A percentile compares a stretch with the other conserved stretches of the same genome.
Conservation (phyloP, 2,113 vertebrate species). For the Cardinalis cardinalis region DNA sequence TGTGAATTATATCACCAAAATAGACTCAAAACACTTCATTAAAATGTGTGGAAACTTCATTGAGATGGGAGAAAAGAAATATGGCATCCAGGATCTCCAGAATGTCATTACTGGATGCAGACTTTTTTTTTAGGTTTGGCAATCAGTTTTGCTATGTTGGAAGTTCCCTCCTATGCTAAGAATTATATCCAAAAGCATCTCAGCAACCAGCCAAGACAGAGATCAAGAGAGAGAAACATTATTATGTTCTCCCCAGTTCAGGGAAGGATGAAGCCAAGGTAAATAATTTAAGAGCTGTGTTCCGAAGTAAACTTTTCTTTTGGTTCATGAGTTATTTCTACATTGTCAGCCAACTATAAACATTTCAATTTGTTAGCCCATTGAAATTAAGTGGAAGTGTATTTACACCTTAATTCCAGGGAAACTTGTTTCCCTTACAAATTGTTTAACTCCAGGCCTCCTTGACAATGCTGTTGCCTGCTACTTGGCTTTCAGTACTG, state of each 20-base stretch:
- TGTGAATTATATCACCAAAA: neutral
- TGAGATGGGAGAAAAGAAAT: neutral
- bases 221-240: slow-evolving; percentile 15
- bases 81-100: neutral
- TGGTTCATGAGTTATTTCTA: slow-evolving; percentile 24
- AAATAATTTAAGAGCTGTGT: neutral
- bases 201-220: slow-evolving; percentile 34
- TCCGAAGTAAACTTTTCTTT: slow-evolving; percentile 19
- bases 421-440: slow-evolving; percentile 26
- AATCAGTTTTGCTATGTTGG: neutral
- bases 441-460: neutral
- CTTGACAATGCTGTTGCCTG: neutral
- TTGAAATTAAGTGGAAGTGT: slow-evolving; percentile 34
- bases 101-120: neutral
- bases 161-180: neutral
- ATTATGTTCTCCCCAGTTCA: neutral
- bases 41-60: neutral
- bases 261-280: slow-evolving; percentile 30
- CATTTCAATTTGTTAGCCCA: neutral
- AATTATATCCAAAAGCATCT: slow-evolving; percentile 36
- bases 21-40: neutral
- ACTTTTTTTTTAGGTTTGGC: neutral
- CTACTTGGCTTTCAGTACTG: slow-evolving; percentile 4
- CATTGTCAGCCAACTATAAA: neutral
- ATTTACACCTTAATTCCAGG: slow-evolving; percentile 21